A percentile compares a stretch with the other conserved stretches of the same genome.
These are phyloP conservation scores for Pseudomyrmex concolor DNA, from an alignment of 1,140 invertebrate species.

Conservation along the genomic window DNA sequence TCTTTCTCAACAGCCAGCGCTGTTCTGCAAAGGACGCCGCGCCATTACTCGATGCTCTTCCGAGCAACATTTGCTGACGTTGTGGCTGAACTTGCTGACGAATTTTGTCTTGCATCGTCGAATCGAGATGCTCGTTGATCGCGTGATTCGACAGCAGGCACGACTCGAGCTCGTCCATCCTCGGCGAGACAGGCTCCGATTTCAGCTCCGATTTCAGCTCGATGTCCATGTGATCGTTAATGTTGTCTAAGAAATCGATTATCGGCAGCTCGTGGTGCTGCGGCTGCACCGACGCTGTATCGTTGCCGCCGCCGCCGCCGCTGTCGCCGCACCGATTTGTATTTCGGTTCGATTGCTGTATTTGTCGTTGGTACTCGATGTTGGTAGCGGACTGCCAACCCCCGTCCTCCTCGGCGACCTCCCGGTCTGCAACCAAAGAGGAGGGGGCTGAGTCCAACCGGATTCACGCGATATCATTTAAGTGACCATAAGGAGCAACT, in stretches of 20 bases:
- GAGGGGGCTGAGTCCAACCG: conserved; percentile 85
- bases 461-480: conserved; percentile 68
- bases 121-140: conserved; percentile 52
- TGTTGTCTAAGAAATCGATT: conserved; percentile 82
- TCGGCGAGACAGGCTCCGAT: conserved; percentile 81
- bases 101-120: conserved; percentile 9
- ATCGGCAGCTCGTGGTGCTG: conserved; percentile 78
- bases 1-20: conserved; percentile 61
- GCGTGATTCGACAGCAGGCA: conserved; percentile 70
- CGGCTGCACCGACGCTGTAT: conserved; percentile 51
- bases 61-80: conserved; percentile 5
- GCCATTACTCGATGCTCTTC: conserved; percentile 44
- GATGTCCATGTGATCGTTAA: conserved; percentile 81
- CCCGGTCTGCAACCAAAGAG: conserved; percentile 86
- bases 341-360: conserved; percentile 75
- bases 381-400: conserved; percentile 82
- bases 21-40: conserved; percentile 36
- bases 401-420: conserved; percentile 85
- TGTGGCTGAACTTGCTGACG: conserved; percentile 7
- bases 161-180: conserved; percentile 76
- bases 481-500: conserved; percentile 36
- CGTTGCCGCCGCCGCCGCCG: no score
- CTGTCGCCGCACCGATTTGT: conserved; percentile 70
- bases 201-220: conserved; percentile 80
- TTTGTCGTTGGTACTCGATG: conserved; percentile 73